These are phyloP conservation scores for Conops quadrifasciatus DNA, from an alignment of 2,888 invertebrate species.

Conservation along the genomic window DNA sequence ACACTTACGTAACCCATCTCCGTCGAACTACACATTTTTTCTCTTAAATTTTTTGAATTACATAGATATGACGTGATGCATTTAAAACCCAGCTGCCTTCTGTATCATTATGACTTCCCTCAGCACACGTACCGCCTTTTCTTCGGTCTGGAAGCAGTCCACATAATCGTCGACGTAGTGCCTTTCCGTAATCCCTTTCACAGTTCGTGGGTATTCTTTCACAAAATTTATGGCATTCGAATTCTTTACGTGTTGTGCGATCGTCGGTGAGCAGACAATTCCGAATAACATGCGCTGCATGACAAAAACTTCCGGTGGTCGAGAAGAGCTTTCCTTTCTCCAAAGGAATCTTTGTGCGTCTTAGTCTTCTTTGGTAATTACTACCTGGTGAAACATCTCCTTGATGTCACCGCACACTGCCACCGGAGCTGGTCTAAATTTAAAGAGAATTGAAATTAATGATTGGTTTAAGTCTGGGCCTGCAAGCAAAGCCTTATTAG, in stretches of 20 bases:
- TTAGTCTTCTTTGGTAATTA: slow-evolving; percentile 34
- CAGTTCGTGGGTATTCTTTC: slow-evolving; percentile 42
- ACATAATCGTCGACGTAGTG: slow-evolving; percentile 35
- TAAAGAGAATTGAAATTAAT: slow-evolving; percentile 28
- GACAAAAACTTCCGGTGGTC: slow-evolving; percentile 26
- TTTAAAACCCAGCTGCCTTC: slow-evolving; percentile 15
- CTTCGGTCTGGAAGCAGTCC: slow-evolving; percentile 30
- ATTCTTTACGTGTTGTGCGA: slow-evolving; percentile 47
- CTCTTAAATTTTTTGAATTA: slow-evolving; percentile 8
- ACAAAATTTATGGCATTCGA: slow-evolving; percentile 44
- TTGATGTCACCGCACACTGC: slow-evolving; percentile 36
- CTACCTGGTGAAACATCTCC: slow-evolving; percentile 40
- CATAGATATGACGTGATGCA: slow-evolving; percentile 15
- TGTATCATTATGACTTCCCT: slow-evolving; percentile 23
- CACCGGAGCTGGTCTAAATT: slow-evolving; percentile 34
- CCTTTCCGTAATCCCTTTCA: slow-evolving; percentile 39
- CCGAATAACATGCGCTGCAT: slow-evolving; percentile 40
- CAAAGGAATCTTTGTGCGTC: slow-evolving; percentile 37
- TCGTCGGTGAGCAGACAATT: slow-evolving; percentile 38
- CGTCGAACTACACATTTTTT: not conserved
- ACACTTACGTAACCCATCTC: not conserved
- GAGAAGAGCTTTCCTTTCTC: slow-evolving; percentile 10
- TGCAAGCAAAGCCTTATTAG: slow-evolving; percentile 3
- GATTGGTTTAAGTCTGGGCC: slow-evolving; percentile 28
- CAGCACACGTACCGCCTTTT: slow-evolving; percentile 20